Conservation (phyloP, 2,113 vertebrate genomes). For the Notiomystis cincta region DNA sequence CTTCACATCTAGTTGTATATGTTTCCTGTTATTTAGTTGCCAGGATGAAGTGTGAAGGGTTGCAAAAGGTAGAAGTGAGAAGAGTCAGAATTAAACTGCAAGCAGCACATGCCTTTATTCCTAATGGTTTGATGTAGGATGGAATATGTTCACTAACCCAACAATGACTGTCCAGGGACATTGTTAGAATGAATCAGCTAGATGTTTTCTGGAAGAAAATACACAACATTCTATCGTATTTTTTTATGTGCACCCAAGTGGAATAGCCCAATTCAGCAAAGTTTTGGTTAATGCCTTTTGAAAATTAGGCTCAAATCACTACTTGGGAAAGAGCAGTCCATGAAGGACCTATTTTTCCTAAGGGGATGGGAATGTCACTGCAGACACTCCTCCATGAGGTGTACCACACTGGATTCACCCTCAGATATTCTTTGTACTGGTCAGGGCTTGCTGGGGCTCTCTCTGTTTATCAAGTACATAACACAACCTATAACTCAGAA, state of each 20-base stretch:
- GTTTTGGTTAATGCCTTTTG: background rate
- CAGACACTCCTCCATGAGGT: background rate
- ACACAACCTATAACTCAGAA: background rate
- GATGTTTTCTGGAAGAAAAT: background rate
- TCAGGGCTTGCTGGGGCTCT: background rate
- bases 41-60: background rate
- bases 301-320: background rate
- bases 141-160: background rate
- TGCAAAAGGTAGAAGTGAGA: background rate
- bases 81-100: background rate
- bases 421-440: background rate
- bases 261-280: background rate
- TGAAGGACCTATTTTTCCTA: background rate
- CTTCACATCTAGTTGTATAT: background rate
- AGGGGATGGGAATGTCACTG: background rate
- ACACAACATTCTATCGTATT: background rate
- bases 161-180: background rate
- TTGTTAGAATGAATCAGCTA: background rate
- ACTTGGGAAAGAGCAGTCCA: background rate
- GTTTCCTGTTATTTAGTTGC: background rate
- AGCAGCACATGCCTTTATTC: background rate
- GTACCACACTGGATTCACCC: background rate
- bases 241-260: background rate
- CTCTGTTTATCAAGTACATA: background rate
- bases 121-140: background rate